Evolutionary conservation across 2,113 vertebrate genomes (phyloP).

Genomic region (Aix galericulata): DNA sequence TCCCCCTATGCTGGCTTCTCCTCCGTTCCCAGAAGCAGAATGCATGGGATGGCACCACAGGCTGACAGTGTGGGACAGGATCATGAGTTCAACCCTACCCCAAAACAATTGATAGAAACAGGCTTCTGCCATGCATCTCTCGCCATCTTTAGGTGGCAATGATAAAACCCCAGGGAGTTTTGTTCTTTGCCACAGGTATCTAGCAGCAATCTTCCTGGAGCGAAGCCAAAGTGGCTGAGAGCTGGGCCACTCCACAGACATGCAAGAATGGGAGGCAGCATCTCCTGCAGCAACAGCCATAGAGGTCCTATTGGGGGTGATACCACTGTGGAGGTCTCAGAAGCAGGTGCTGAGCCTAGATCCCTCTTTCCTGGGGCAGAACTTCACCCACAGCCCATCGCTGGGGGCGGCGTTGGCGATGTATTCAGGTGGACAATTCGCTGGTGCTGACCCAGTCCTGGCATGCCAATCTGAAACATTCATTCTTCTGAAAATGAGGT

Average conservation of each 20-base stretch:
- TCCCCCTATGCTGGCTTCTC: neutral
- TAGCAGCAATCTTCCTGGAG: neutral
- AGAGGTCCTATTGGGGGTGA: neutral
- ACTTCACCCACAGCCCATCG: neutral
- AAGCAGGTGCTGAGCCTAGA: neutral
- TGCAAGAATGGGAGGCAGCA: neutral
- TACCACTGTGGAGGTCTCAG: accelerated
- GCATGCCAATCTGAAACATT: neutral
- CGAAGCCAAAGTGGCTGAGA: neutral
- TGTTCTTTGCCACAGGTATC: neutral
- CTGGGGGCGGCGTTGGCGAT: neutral
- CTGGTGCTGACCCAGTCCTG: neutral
- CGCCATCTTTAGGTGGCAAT: neutral
- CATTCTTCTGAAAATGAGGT: neutral
- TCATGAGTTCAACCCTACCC: neutral
- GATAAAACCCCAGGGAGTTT: neutral
- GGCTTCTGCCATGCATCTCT: neutral
- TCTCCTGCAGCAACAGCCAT: neutral
- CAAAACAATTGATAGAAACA: neutral
- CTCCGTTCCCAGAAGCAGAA: neutral
- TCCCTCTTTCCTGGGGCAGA: neutral
- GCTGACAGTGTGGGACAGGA: neutral
- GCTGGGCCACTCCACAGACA: neutral
- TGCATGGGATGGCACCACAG: neutral
- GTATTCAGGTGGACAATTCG: neutral